phyloP scores from a whole-genome alignment of 2,113 vertebrate species.

The Ictalurus punctatus region DNA sequence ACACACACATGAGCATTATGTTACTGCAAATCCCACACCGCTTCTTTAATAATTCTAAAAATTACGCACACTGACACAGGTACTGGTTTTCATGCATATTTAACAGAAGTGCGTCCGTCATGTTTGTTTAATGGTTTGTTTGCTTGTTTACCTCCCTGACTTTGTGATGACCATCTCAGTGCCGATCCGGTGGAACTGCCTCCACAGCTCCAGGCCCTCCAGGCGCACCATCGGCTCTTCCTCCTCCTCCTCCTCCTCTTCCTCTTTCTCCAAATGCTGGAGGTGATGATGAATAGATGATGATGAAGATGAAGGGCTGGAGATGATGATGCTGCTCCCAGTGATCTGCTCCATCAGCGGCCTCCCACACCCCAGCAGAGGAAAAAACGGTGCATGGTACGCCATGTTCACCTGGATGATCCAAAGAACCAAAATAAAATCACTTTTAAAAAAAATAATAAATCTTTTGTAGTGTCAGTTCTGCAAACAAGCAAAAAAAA shows the following conservation, averaged over 20 bases:
- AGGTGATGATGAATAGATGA: constrained; percentile 11
- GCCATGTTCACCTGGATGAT: constrained; percentile 40
- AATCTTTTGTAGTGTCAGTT: background rate
- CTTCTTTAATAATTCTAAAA: background rate
- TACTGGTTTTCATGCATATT: background rate
- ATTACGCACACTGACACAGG: background rate
- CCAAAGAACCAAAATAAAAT: background rate
- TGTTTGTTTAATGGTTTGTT: background rate
- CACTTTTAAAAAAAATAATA: background rate
- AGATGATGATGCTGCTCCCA: background rate
- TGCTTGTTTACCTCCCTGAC: constrained; percentile 86
- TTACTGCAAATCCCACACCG: background rate
- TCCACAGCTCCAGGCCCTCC: constrained; percentile 92
- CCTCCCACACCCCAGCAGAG: constrained; percentile 10
- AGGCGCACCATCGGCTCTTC: constrained; percentile 89
- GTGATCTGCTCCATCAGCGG: constrained; percentile 28
- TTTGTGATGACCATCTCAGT: constrained; percentile 99
- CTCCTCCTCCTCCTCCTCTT: constrained; percentile 82
- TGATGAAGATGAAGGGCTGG: background rate
- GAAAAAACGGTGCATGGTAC: constrained; percentile 2
- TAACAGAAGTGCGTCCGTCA: background rate
- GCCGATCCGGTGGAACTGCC: constrained; percentile 88
- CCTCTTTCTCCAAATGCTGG: constrained; percentile 75
- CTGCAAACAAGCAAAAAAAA: background rate
- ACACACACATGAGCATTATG: too few relatives aligned